phyloP scores from a whole-genome alignment of 2,113 vertebrate species.

The Callithrix jacchus region DNA sequence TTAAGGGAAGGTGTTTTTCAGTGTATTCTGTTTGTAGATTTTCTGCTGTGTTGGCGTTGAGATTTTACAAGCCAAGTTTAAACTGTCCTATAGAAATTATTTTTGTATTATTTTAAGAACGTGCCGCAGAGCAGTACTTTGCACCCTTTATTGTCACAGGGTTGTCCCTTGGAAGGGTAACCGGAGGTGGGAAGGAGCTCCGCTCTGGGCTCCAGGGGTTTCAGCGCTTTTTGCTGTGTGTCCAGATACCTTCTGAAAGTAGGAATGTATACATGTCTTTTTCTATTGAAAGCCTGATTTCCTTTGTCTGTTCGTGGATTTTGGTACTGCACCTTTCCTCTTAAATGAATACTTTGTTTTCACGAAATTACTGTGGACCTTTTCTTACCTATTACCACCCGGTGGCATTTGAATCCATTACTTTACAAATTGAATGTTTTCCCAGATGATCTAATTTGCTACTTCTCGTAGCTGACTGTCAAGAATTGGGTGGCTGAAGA shows the following conservation, averaged over 20 bases:
- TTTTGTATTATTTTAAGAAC: conserved; percentile 90
- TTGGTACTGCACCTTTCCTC: conserved; percentile 62
- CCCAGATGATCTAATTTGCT: neutral
- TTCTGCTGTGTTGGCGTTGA: conserved; percentile 83
- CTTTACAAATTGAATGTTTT: conserved; percentile 37
- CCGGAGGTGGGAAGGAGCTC: conserved; percentile 75
- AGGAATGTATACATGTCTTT: conserved; percentile 71
- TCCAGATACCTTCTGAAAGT: conserved; percentile 69
- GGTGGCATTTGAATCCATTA: neutral
- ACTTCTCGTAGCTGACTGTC: neutral
- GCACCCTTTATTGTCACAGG: conserved; percentile 83
- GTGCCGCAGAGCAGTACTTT: conserved; percentile 87
- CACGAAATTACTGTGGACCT: conserved; percentile 47
- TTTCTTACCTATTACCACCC: conserved; percentile 48
- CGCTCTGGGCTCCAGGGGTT: conserved; percentile 69
- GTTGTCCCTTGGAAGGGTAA: conserved; percentile 81
- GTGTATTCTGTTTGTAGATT: conserved; percentile 85
- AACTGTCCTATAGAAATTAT: conserved; percentile 90
- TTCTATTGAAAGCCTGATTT: conserved; percentile 74
- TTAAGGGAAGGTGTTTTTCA: conserved; percentile 85
- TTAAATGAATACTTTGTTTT: conserved; percentile 70
- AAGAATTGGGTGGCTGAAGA: neutral
- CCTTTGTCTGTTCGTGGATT: conserved; percentile 66
- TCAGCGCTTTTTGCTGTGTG: conserved; percentile 76
- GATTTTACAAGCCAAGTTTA: conserved; percentile 88